Evolutionary conservation across 2,113 vertebrate genomes (phyloP), one percentile per base, ranked within the genome.

Genomic region (Sylvia atricapilla): DNA sequence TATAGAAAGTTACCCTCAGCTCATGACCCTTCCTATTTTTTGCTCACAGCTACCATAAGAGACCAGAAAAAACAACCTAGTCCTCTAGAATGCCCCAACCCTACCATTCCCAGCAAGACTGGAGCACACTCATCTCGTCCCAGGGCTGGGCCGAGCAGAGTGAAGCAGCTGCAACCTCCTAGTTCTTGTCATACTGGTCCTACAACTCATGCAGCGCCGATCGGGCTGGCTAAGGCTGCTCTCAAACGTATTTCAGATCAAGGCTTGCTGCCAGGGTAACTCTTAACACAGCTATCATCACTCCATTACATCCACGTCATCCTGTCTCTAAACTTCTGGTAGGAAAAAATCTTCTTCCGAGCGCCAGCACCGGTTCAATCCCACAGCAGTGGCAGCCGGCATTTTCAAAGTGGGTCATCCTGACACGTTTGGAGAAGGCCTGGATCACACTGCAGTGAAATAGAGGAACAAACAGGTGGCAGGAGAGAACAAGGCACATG

Each of bases 391-490:
- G 30, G 74, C 84, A 95, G 67, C 47, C 47, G 47, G 47, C 28
- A 7, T 60, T 66, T 87, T 49, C 89, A 63, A 96, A 94, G 59
- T 86, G 92, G 93, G 93, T 96, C 94, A 96, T 55, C 75, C 11
- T 15, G 3, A 70, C 93, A 58, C 0, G 1, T 30, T 79, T 1
- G 0, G 56, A 74, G 50, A 43, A 49, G 52, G 56, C 56, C 89
- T 20, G 43, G 43, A 69, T 74, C 88, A 46, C 68, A 8, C 72
- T 96, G 96, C 94, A 96, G 88, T 96, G 44, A 66, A 88, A 93
- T 78, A 20, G 15, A 94, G 67, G 50, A 90, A 93, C 90, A 91
- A 95, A 97, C 90, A 97, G 94, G 95, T 95, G 95, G 95, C 95
- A 95, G 93, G 82, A 97, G 79, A 95, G 96, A 93, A 91, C 90